phyloP scores from a whole-genome alignment of 2,888 invertebrate genomes.

The Xanthostigma xanthostigma region DNA sequence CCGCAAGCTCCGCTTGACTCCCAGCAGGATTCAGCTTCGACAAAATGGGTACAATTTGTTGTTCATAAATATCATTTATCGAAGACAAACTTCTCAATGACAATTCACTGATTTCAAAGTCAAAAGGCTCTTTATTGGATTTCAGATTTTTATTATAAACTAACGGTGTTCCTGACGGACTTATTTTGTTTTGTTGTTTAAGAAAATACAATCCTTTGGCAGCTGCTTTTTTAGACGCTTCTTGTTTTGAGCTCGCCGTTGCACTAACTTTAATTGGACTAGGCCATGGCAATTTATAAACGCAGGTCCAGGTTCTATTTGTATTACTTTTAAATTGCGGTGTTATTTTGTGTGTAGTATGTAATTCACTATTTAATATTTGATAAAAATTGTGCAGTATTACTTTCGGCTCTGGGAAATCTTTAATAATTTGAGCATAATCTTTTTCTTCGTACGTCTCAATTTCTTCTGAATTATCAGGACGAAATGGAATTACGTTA shows the following conservation, averaged over 20 bases:
- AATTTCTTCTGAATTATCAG: too few species aligned
- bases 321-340: conserved; percentile 16
- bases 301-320: conserved; percentile 33
- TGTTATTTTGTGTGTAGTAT: conserved; percentile 26
- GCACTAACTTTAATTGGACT: conserved; percentile 35
- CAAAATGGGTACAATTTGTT: conserved; percentile 23
- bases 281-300: conserved; percentile 41
- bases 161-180: conserved; percentile 32
- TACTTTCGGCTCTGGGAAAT: conserved; percentile 34
- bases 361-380: conserved; percentile 30
- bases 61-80: conserved; percentile 31
- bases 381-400: conserved; percentile 32
- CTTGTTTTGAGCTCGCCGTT: conserved; percentile 34
- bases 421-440: conserved; percentile 21
- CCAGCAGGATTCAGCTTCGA: conserved; percentile 3
- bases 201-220: conserved; percentile 38
- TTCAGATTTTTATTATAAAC: conserved; percentile 28
- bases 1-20: too few species aligned
- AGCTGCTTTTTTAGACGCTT: conserved; percentile 38
- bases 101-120: conserved; percentile 24
- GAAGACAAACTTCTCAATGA: conserved; percentile 27
- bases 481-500: too few species aligned
- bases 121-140: conserved; percentile 24
- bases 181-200: conserved; percentile 30
- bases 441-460: too few species aligned